phyloP scores from a whole-genome alignment of 2,888 invertebrate species.

The Pseudolycoriella hygida region DNA sequence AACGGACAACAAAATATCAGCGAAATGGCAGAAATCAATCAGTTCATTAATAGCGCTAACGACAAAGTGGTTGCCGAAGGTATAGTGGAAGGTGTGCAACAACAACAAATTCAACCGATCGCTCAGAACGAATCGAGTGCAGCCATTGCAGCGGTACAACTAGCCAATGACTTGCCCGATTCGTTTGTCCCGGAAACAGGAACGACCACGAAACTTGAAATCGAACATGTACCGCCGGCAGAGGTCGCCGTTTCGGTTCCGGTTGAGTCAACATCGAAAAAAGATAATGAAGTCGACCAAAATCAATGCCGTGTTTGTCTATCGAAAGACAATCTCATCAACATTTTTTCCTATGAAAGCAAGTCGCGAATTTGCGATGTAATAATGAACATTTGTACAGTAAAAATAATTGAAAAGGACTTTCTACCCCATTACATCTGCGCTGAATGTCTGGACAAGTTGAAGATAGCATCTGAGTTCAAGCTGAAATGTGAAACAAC shows the following conservation, averaged over 20 bases:
- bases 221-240: neutral
- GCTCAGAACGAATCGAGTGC: neutral
- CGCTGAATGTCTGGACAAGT: slow-evolving; percentile 22
- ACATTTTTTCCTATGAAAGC: slow-evolving; percentile 20
- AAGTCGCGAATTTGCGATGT: slow-evolving; percentile 23
- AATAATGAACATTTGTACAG: slow-evolving; percentile 25
- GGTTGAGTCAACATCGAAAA: slow-evolving; percentile 5
- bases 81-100: neutral
- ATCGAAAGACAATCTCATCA: slow-evolving; percentile 18
- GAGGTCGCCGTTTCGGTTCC: neutral
- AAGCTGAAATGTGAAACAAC: slow-evolving; percentile 25
- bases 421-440: slow-evolving; percentile 29
- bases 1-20: neutral
- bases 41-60: neutral
- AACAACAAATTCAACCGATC: neutral
- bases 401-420: slow-evolving; percentile 25
- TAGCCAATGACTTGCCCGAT: neutral
- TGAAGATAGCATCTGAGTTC: slow-evolving; percentile 25
- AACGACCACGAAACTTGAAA: neutral
- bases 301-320: slow-evolving; percentile 27
- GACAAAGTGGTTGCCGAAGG: neutral
- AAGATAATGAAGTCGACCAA: slow-evolving; percentile 18
- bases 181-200: neutral
- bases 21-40: neutral
- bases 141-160: neutral